phyloP scores from a whole-genome alignment of 2,888 invertebrate genomes.

The Aradus depressus region DNA sequence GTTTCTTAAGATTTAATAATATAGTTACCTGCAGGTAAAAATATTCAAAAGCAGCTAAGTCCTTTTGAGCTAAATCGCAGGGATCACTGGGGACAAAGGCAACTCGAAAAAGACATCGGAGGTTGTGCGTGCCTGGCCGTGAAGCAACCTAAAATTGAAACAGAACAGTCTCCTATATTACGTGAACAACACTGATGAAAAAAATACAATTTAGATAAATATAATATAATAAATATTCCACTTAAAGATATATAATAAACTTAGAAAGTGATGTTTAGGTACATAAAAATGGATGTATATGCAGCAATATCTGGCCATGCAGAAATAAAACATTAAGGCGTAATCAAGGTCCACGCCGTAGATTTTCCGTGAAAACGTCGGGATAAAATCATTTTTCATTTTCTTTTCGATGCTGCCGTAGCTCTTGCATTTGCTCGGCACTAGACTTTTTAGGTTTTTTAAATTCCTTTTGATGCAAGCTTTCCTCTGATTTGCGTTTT shows the following conservation, averaged over 20 bases:
- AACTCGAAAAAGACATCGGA: conserved; percentile 78
- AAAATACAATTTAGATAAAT: background rate
- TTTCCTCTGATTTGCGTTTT: no score
- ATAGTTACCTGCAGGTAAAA: conserved; percentile 61
- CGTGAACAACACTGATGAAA: no score
- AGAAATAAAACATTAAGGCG: no score
- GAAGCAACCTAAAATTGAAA: conserved; percentile 62
- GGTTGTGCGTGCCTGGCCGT: conserved; percentile 78
- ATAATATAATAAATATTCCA: background rate
- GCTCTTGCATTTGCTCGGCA: no score
- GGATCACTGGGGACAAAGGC: conserved; percentile 82
- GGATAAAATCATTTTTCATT: no score
- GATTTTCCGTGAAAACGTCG: no score
- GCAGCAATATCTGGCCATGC: no score
- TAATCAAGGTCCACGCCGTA: no score
- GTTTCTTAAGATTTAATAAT: background rate
- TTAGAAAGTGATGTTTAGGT: background rate
- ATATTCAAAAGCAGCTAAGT: conserved; percentile 78
- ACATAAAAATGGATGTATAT: background rate
- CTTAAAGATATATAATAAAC: background rate
- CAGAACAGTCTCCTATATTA: background rate
- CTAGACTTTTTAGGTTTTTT: no score
- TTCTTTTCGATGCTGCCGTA: no score
- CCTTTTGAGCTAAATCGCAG: conserved; percentile 68
- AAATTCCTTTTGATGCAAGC: no score